These are phyloP conservation scores for Lutraria rhynchaena DNA, from an alignment of 1,140 invertebrate genomes.

Conservation along the genomic window DNA sequence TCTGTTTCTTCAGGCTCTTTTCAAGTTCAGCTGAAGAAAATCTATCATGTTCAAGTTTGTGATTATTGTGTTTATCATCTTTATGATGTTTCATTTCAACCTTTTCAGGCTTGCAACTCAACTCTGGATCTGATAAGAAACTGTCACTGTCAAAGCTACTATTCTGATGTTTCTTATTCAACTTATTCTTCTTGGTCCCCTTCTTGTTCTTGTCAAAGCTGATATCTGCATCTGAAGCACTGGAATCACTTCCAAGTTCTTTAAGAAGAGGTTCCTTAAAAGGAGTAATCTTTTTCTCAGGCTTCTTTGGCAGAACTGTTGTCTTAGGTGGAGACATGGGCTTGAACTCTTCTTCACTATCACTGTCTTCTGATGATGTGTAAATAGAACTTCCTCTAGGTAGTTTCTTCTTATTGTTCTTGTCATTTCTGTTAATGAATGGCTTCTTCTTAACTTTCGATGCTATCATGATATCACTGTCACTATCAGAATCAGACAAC, in stretches of 20 bases:
- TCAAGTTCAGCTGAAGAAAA: conserved; percentile 17
- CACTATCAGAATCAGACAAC: conserved; percentile 60
- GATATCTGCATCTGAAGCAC: conserved; percentile 33
- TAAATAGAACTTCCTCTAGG: conserved; percentile 58
- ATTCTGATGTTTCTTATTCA: conserved; percentile 17
- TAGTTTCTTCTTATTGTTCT: conserved; percentile 44
- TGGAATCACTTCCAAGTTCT: conserved; percentile 40
- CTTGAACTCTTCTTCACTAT: conserved; percentile 49
- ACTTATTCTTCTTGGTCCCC: conserved; percentile 24
- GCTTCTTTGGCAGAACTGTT: conserved; percentile 41
- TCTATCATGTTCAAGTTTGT: conserved; percentile 30
- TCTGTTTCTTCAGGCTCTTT: conserved; percentile 44
- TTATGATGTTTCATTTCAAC: background rate
- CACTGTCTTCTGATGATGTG: conserved; percentile 57
- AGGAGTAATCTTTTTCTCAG: conserved; percentile 25
- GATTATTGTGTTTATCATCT: conserved; percentile 23
- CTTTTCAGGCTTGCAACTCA: background rate
- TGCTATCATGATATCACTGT: conserved; percentile 53
- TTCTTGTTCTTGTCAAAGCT: conserved; percentile 31
- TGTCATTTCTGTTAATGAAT: conserved; percentile 40
- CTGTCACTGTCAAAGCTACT: conserved; percentile 43
- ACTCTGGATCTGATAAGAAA: conserved; percentile 36
- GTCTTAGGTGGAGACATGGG: conserved; percentile 52
- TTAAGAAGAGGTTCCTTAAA: conserved; percentile 25
- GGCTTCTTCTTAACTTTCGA: conserved; percentile 40